Conservation (phyloP, 2,113 vertebrate species). For the Takifugu flavidus region DNA sequence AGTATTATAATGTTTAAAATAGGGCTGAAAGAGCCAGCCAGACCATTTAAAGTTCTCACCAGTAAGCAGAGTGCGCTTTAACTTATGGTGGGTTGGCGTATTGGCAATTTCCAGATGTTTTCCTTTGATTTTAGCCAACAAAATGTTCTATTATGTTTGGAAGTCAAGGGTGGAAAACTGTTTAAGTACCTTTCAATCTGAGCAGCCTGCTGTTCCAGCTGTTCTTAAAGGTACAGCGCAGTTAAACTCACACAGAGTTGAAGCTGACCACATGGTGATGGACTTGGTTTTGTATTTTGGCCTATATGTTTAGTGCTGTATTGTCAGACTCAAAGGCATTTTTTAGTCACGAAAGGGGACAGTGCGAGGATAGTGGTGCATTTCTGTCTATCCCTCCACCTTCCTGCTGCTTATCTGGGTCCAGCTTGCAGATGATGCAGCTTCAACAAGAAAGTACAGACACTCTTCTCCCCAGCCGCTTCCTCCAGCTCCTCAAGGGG, state of each 20-base stretch:
- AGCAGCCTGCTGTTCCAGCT: too few relatives aligned
- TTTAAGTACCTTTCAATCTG: background rate
- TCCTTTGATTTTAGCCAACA: background rate
- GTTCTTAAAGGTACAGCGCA: too few relatives aligned
- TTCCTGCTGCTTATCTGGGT: too few relatives aligned
- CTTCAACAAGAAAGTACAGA: too few relatives aligned
- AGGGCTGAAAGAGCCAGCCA: constrained; percentile 1
- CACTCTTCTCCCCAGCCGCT: too few relatives aligned
- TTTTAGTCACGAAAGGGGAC: too few relatives aligned
- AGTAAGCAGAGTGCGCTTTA: background rate
- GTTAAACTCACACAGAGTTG: too few relatives aligned
- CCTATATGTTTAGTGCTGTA: background rate
- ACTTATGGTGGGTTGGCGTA: background rate
- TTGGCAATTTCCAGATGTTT: constrained; percentile 14
- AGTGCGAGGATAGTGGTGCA: too few relatives aligned
- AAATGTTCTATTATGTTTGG: background rate
- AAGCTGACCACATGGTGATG: background rate
- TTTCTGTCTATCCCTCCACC: too few relatives aligned
- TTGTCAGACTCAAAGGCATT: too few relatives aligned
- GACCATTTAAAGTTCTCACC: constrained; percentile 3
- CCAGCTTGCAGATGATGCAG: too few relatives aligned
- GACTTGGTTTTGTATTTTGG: background rate
- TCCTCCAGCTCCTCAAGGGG: too few relatives aligned
- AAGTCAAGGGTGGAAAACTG: background rate
- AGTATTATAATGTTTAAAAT: constrained; percentile 6